These are phyloP conservation scores for Sturnira hondurensis DNA, from an alignment of 2,113 vertebrate genomes.

Conservation along the genomic window DNA sequence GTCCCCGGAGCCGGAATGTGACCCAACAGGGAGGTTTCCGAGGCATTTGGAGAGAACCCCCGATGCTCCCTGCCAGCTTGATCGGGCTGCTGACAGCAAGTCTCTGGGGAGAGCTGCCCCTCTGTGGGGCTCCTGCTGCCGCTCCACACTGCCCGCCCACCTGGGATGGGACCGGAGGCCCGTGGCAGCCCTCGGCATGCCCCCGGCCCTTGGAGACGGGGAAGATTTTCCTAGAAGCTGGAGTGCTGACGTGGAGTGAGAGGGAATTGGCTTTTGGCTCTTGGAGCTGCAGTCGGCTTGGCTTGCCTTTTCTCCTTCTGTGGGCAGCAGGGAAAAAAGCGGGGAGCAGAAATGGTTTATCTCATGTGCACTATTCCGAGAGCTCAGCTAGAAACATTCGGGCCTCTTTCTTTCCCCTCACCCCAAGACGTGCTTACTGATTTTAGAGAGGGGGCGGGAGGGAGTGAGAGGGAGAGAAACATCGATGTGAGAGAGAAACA, in stretches of 20 bases:
- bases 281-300: not conserved
- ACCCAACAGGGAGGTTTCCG: slow-evolving; percentile 80
- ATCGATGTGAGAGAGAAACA: too few species aligned
- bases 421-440: too few species aligned
- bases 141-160: slow-evolving; percentile 50
- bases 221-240: slow-evolving; percentile 84
- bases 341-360: not conserved
- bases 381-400: not conserved
- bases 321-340: not conserved
- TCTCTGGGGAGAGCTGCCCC: slow-evolving; percentile 79
- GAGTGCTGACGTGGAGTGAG: slow-evolving; percentile 80
- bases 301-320: not conserved
- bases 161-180: slow-evolving; percentile 54
- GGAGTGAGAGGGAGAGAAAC: too few species aligned
- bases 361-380: not conserved
- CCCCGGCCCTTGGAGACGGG: slow-evolving; percentile 75
- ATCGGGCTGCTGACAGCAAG: slow-evolving; percentile 78
- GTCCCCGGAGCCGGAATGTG: slow-evolving; percentile 81
- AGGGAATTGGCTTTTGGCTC: slow-evolving; percentile 69
- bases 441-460: too few species aligned
- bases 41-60: slow-evolving; percentile 79
- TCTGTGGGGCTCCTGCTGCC: slow-evolving; percentile 56
- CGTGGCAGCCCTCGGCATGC: slow-evolving; percentile 69
- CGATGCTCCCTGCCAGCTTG: slow-evolving; percentile 74
- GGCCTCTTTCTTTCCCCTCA: not conserved